Conservation (phyloP, 2,888 invertebrate species). For the Crepidodera aurea region DNA sequence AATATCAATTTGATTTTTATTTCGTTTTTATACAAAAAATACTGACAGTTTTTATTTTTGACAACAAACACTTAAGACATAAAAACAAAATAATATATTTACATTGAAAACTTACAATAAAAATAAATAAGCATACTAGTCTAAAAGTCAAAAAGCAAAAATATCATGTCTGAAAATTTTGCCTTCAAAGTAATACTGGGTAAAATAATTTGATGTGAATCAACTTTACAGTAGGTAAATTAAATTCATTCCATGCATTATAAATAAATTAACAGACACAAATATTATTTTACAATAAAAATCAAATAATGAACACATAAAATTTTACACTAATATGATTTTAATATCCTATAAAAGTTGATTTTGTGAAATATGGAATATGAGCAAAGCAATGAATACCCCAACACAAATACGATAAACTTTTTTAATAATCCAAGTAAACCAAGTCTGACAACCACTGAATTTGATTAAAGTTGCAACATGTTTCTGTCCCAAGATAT, state of each 20-base stretch:
- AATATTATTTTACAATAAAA: too few relatives aligned
- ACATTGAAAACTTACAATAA: conserved; percentile 2
- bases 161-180: not conserved
- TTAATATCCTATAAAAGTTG: too few relatives aligned
- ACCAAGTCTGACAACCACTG: too few relatives aligned
- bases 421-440: too few relatives aligned
- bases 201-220: too few relatives aligned
- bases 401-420: too few relatives aligned
- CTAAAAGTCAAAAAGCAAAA: conserved; percentile 6
- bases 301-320: too few relatives aligned
- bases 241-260: not conserved
- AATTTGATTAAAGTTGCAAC: too few relatives aligned
- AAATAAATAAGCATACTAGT: conserved; percentile 22
- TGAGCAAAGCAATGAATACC: too few relatives aligned
- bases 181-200: conserved; percentile 4
- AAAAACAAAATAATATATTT: conserved; percentile 24
- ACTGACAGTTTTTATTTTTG: conserved; percentile 37
- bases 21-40: conserved; percentile 38
- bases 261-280: not conserved
- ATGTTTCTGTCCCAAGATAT: too few relatives aligned
- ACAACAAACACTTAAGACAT: conserved; percentile 32
- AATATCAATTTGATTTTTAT: conserved; percentile 3
- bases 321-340: too few relatives aligned
- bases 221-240: not conserved
- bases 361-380: too few relatives aligned